Evolutionary conservation across 2,797 vertebrate species (phyloP).

Genomic region (Alca torda): DNA sequence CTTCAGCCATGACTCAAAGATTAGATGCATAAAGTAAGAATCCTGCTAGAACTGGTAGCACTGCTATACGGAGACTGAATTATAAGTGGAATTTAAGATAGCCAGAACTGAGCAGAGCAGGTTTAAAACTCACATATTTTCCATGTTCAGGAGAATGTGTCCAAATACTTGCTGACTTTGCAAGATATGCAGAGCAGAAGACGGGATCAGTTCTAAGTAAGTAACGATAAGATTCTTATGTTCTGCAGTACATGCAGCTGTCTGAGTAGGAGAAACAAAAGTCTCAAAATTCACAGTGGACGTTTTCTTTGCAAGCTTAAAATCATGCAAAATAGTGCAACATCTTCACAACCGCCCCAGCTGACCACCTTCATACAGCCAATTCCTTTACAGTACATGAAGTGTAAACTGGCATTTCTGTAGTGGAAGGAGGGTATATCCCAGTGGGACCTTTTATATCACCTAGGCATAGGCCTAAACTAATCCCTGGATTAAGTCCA

Average conservation of each 20-base stretch:
- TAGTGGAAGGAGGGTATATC: background rate
- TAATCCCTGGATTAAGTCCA: too few relatives aligned
- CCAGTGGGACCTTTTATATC: background rate
- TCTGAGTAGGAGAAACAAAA: background rate
- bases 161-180: slow-evolving; percentile 63
- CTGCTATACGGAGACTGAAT: background rate
- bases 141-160: slow-evolving; percentile 64
- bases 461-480: background rate
- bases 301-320: background rate
- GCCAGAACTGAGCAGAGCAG: background rate
- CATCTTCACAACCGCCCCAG: background rate
- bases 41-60: background rate
- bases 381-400: background rate
- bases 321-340: background rate
- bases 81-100: background rate
- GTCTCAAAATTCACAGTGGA: background rate
- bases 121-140: background rate
- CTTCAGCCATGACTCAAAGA: background rate
- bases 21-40: background rate
- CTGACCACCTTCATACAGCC: background rate
- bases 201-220: slow-evolving; percentile 61
- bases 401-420: rapidly evolving
- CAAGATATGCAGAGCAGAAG: slow-evolving; percentile 47
- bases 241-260: background rate
- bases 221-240: background rate